phyloP scores from a whole-genome alignment of 2,888 invertebrate species.

The Epirrhoe tristata region DNA sequence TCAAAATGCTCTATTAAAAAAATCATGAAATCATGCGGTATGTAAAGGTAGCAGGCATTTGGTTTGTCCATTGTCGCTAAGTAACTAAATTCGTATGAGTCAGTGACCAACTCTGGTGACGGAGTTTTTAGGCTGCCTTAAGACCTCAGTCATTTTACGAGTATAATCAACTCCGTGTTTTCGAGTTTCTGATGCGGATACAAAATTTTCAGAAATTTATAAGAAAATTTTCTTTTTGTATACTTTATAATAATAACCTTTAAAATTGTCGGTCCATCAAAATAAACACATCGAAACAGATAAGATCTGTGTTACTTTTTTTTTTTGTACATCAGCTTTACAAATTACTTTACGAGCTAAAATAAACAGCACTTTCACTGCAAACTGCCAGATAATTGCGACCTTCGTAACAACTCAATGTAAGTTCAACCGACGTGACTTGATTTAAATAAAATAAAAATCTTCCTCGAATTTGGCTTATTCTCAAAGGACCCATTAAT shows the following conservation, averaged over 20 bases:
- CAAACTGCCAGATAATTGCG: conserved; percentile 49
- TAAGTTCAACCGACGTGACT: conserved; percentile 31
- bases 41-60: no score
- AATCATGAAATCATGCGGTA: no score
- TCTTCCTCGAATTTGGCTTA: conserved; percentile 15
- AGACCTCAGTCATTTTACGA: no score
- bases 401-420: conserved; percentile 61
- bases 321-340: conserved; percentile 33
- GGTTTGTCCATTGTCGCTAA: no score
- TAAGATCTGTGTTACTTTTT: conserved; percentile 39
- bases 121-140: no score
- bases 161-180: no score
- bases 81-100: no score
- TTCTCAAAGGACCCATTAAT: conserved; percentile 14
- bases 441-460: conserved; percentile 67
- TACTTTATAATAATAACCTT: conserved; percentile 19
- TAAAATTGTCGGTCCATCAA: conserved; percentile 34
- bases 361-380: conserved; percentile 40
- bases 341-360: conserved; percentile 28
- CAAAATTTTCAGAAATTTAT: neutral
- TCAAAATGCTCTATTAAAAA: no score
- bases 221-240: neutral
- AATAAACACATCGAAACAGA: conserved; percentile 38
- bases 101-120: no score
- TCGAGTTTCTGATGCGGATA: neutral